Conservation (phyloP, 2,797 vertebrate species). For the Menidia menidia region DNA sequence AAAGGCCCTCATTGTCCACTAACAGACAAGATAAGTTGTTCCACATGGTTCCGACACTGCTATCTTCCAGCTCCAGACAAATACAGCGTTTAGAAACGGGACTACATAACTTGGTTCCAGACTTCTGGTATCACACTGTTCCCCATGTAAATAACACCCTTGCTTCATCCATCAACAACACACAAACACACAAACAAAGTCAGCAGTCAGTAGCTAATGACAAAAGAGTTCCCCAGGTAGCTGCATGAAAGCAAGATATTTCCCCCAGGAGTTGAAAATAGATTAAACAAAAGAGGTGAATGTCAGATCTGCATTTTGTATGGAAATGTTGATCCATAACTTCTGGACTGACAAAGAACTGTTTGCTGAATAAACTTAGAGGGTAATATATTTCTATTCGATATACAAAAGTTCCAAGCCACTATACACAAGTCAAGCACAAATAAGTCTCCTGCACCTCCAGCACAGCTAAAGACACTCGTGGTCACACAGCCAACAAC, state of each 20-base stretch:
- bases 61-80: background rate
- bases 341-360: conserved; percentile 10
- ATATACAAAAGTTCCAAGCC: conserved; percentile 56
- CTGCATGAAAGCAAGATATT: background rate
- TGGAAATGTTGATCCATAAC: conserved; percentile 21
- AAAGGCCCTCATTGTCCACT: background rate
- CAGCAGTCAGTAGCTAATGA: background rate
- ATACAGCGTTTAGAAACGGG: background rate
- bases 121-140: too few species aligned
- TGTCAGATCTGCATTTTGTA: conserved; percentile 9
- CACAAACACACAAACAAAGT: background rate
- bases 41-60: background rate
- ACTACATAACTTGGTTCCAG: background rate
- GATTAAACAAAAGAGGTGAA: conserved; percentile 2
- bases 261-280: background rate
- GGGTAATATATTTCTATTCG: conserved; percentile 22
- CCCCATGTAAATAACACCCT: background rate
- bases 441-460: conserved; percentile 41
- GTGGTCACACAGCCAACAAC: conserved; percentile 22
- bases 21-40: background rate
- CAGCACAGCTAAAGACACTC: conserved; percentile 41
- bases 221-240: background rate
- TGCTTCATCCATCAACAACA: background rate
- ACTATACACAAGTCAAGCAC: conserved; percentile 30
- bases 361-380: conserved; percentile 14